Base-by-base conservation (phyloP, 2,888 invertebrate species). In the Loripinus fragilis region DNA sequence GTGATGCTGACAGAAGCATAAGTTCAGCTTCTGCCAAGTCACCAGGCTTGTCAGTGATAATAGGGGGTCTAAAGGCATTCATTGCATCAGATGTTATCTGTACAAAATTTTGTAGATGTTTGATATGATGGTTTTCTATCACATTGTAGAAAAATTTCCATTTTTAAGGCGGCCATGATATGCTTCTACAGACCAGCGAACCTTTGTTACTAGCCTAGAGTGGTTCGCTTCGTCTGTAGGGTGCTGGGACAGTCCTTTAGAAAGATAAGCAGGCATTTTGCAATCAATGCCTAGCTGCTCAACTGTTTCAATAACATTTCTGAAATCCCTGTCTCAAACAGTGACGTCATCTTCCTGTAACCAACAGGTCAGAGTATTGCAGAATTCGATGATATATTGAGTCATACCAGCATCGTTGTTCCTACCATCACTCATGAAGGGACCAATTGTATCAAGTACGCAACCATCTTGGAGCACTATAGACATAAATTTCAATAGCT, bases 321-420 rank as follows among this genome's bases (percentile, higher is more conserved):
- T n/a, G n/a, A 52, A 52, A 1, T 28, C 52, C 15, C 25, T 23
- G 52, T 52, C 52, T 23, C 23, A 15, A 41, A 50, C 50, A 12
- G n/a, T n/a, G 8, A 50, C 50, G n/a, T 50, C 50, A 7, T 23
- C 50, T 23, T 50, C 50, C 17, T 15, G 5, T 5, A 50, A n/a
- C 50, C 50, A 50, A 5, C n/a, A 12, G 7, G 20, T 50, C 5
- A 50, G 20, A 5, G 5, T 5, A 1, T 41, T 45, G 28, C 30
- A 45, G 5, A 38, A 45, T 5, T 45, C 30, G 1, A 68, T 45
- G 42, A 68, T 68, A 2, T 45, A 20, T 48, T 68, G 28, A 0
- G 68, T 68, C 12, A 68, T 68, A 7, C 45, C 42, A 12, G 69
- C 48, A 69, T 50, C 69, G 50, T 50, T 50, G 35, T 28, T 45